These are phyloP conservation scores for Pterostichus niger DNA, from an alignment of 2,888 invertebrate species.

Conservation along the genomic window DNA sequence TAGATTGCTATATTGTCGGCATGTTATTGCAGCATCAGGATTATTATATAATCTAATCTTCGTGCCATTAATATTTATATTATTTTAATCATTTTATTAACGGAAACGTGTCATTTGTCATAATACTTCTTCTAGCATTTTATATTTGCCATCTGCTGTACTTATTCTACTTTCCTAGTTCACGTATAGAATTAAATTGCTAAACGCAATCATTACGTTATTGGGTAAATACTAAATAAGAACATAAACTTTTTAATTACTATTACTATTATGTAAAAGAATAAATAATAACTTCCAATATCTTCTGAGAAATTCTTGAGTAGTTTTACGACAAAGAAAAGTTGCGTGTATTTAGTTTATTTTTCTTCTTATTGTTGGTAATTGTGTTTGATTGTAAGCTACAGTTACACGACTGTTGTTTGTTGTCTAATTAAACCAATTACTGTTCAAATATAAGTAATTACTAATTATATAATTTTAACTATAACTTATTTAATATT, in stretches of 20 bases:
- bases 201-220: not conserved
- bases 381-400: not conserved
- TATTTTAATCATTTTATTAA: constrained; percentile 19
- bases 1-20: not conserved
- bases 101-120: constrained; percentile 18
- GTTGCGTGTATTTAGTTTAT: constrained; percentile 37
- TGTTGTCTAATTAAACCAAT: constrained; percentile 41
- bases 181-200: not conserved
- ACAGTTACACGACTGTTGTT: constrained; percentile 33
- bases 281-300: too few species aligned
- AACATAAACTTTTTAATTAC: too few species aligned
- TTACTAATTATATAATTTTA: constrained; percentile 48
- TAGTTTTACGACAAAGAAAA: constrained; percentile 1
- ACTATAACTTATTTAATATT: constrained; percentile 26
- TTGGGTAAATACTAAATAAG: too few species aligned
- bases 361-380: constrained; percentile 26
- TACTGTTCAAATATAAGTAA: constrained; percentile 19
- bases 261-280: too few species aligned
- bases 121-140: not conserved
- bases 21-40: not conserved
- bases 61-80: constrained; percentile 1
- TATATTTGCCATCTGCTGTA: constrained; percentile 1
- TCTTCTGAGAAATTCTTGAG: not conserved
- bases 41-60: constrained; percentile 10
- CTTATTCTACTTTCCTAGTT: not conserved